These are phyloP conservation scores for Alligator sinensis DNA, from an alignment of 2,113 vertebrate genomes.

Conservation along the genomic window DNA sequence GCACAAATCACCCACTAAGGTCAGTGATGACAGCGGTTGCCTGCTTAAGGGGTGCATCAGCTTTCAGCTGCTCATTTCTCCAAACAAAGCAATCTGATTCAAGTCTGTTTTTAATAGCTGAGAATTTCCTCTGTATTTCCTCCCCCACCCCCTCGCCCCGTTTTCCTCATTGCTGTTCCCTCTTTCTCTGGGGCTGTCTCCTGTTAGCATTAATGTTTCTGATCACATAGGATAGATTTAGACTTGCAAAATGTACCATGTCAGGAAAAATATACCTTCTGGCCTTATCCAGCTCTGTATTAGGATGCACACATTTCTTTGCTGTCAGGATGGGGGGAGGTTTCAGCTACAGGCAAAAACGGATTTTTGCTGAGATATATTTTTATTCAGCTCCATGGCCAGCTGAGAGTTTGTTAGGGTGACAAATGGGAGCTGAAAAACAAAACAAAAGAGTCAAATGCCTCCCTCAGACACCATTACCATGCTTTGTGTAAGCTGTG, in stretches of 20 bases:
- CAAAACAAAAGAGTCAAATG: not conserved
- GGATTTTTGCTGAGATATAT: slow-evolving; percentile 8
- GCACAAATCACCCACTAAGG: not conserved
- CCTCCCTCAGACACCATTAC: not conserved
- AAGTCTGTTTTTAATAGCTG: not conserved
- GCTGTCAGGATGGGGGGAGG: not conserved
- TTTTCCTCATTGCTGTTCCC: not conserved
- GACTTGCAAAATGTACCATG: not conserved
- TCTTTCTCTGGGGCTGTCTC: not conserved
- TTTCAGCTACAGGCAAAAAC: slow-evolving; percentile 5
- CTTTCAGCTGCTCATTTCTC: slow-evolving; percentile 22
- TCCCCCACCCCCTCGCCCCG: not conserved
- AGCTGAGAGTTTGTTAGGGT: slow-evolving; percentile 8
- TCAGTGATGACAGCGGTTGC: not conserved
- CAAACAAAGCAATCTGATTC: slow-evolving; percentile 19
- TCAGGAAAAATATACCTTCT: not conserved
- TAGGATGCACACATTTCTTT: not conserved
- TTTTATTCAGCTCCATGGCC: not conserved
- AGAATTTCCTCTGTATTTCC: not conserved
- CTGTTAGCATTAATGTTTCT: not conserved
- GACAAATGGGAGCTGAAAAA: not conserved
- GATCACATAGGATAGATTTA: not conserved
- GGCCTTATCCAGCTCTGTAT: not conserved
- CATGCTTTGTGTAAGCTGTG: not conserved
- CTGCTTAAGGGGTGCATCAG: slow-evolving; percentile 15